A percentile compares a stretch with the other conserved stretches of the same genome.
Evolutionary conservation across 53 echinoderm and acorn worm species (phyloP).

Genomic region (Stichopus horrens): DNA sequence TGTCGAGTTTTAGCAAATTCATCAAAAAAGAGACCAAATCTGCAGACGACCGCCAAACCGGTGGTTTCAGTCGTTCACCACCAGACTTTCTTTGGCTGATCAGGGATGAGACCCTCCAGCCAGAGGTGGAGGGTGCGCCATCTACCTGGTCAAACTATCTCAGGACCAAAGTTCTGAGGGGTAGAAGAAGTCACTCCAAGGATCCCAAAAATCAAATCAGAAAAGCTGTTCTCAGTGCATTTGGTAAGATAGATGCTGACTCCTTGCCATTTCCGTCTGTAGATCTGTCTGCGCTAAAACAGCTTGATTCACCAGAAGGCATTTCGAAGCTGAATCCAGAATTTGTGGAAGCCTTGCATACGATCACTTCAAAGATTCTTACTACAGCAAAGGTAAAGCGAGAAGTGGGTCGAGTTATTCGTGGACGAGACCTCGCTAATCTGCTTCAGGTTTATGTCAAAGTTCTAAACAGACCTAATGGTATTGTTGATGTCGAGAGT

Average conservation of each 20-base stretch:
- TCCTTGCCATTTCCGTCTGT: constrained; percentile 10
- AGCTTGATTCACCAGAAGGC: constrained; percentile 2
- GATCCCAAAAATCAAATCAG: background rate
- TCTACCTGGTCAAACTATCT: constrained; percentile 12
- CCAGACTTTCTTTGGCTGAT: constrained; percentile 25
- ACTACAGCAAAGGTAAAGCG: constrained; percentile 19
- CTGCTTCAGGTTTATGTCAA: constrained; percentile 3
- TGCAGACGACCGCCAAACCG: background rate
- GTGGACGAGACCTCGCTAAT: constrained; percentile 4
- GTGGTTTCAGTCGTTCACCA: background rate
- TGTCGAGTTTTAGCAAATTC: background rate
- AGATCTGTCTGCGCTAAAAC: constrained; percentile 4
- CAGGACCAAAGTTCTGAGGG: background rate
- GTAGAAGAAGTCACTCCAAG: background rate
- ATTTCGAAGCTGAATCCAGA: background rate
- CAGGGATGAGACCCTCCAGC: constrained; percentile 8
- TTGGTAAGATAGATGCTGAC: constrained; percentile 41
- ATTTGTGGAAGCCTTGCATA: background rate
- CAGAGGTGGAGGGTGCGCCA: background rate
- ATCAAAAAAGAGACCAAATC: background rate
- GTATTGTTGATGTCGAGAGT: constrained; percentile 14
- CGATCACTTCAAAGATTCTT: background rate
- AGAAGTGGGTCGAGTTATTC: background rate
- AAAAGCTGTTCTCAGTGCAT: constrained; percentile 6
- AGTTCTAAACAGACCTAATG: background rate